phyloP scores from a whole-genome alignment of 2,797 vertebrate species.

The Sarcophilus harrisii region DNA sequence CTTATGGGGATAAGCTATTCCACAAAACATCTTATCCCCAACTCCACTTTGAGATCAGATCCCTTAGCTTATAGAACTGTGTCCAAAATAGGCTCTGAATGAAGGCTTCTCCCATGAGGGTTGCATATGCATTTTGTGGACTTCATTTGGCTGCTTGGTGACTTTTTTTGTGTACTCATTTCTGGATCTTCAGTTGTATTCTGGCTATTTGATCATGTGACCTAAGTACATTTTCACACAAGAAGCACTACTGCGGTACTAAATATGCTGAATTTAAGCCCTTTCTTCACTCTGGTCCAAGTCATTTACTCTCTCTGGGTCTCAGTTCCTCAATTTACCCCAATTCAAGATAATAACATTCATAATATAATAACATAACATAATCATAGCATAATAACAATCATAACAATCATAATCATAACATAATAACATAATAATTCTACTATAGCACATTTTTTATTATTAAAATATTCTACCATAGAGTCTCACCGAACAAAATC shows the following conservation, averaged over 20 bases:
- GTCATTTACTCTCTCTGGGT: neutral
- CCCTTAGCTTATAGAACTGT: neutral
- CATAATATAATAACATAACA: too few species aligned
- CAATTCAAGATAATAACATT: neutral
- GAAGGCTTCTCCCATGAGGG: neutral
- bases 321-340: neutral
- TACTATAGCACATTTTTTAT: neutral
- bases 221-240: neutral
- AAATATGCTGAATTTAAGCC: neutral
- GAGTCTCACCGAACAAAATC: neutral
- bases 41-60: neutral
- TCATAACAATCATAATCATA: too few species aligned
- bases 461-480: neutral
- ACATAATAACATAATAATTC: neutral
- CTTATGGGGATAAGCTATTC: neutral
- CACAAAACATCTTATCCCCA: conserved; percentile 8
- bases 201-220: neutral
- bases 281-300: neutral
- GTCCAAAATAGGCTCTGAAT: neutral
- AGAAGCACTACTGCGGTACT: neutral
- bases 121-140: neutral
- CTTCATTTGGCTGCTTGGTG: neutral
- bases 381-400: too few species aligned
- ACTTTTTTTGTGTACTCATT: neutral
- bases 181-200: neutral